phyloP scores from a whole-genome alignment of 2,888 invertebrate genomes.

The Lepidonotus clava region DNA sequence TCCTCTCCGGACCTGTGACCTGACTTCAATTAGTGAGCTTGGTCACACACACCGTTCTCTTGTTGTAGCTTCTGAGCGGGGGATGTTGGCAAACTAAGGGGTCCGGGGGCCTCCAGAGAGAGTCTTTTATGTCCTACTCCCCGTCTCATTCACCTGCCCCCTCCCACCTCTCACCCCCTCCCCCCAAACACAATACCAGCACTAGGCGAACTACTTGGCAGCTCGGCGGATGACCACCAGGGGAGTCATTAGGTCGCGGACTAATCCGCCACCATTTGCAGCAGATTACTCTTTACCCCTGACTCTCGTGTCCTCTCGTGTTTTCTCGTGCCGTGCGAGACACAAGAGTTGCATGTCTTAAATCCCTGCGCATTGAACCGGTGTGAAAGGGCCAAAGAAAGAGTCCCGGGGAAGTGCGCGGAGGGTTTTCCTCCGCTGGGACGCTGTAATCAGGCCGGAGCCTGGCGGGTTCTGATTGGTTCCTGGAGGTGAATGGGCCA shows the following conservation, averaged over 20 bases:
- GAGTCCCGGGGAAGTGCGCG: too few species aligned
- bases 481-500: too few species aligned
- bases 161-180: not conserved
- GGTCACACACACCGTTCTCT: too few species aligned
- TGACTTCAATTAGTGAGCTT: too few species aligned
- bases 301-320: not conserved
- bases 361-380: not conserved
- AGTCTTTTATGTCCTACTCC: not conserved
- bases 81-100: not conserved
- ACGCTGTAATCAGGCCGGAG: too few species aligned
- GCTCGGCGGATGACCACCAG: not conserved
- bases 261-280: slow-evolving; percentile 41
- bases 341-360: slow-evolving; percentile 27
- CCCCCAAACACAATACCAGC: not conserved
- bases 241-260: slow-evolving; percentile 15
- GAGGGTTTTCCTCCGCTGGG: too few species aligned
- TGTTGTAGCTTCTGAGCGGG: too few species aligned
- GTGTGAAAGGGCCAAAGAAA: not conserved
- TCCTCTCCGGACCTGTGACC: too few species aligned
- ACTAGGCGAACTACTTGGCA: not conserved
- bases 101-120: not conserved
- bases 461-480: too few species aligned
- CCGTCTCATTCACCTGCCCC: not conserved
- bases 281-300: slow-evolving; percentile 39
- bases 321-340: not conserved